Conservation (phyloP, 1,140 invertebrate genomes). For the Eriocheir sinensis region DNA sequence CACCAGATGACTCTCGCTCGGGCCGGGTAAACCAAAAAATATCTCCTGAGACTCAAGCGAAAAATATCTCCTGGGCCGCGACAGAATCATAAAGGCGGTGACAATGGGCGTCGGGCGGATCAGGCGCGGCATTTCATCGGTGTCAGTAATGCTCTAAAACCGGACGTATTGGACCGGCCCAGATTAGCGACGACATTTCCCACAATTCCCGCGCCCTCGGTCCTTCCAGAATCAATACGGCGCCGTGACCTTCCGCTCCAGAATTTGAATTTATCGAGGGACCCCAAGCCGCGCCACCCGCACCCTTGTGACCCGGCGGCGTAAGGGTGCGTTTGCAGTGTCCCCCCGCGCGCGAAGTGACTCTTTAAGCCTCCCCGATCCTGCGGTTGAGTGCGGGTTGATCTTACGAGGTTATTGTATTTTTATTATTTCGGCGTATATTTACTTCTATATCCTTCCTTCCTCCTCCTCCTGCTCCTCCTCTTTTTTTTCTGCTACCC, state of each 20-base stretch:
- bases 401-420: constrained; percentile 15
- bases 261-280: constrained; percentile 45
- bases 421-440: background rate
- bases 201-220: constrained; percentile 36
- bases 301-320: background rate
- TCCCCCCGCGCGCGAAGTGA: background rate
- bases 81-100: constrained; percentile 38
- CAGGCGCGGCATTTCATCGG: constrained; percentile 57
- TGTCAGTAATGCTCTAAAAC: constrained; percentile 54
- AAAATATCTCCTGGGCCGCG: constrained; percentile 38
- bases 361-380: background rate
- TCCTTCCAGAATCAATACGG: constrained; percentile 57
- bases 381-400: constrained; percentile 7
- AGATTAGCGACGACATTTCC: constrained; percentile 42
- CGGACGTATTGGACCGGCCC: constrained; percentile 36
- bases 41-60: constrained; percentile 21
- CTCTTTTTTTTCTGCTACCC: too few species aligned
- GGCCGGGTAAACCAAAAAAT: constrained; percentile 38
- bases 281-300: background rate
- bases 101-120: constrained; percentile 59
- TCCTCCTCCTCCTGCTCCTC: background rate
- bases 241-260: constrained; percentile 41
- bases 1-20: background rate
- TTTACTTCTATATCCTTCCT: background rate
- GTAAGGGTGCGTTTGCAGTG: background rate